Base-by-base conservation (phyloP, 2,888 invertebrate species). In the Lamproptera curius region DNA sequence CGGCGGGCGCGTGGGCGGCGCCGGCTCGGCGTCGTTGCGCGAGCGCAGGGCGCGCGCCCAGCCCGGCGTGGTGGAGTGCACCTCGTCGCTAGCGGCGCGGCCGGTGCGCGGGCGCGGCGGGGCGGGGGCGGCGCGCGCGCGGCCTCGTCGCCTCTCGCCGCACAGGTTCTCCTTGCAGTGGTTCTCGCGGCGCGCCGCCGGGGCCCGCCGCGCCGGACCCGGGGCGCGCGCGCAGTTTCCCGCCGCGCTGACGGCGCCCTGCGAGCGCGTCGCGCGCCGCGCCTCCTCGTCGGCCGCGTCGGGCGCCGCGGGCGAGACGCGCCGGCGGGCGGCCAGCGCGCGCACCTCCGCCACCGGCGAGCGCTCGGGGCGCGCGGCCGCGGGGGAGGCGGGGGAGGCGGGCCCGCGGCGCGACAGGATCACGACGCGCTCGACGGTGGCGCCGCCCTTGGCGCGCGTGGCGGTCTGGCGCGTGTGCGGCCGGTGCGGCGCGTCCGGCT, bases 151-250 rank as follows among this genome's bases (percentile, higher is more conserved):
- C 64, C 67, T 64, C 61, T 65, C 73, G 69, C 62, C 73, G 68
- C 73, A 75, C 67, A 68, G 75, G 72, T 86, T 85, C 81, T 86
- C 86, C 76, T 85, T 76, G 64, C 67, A 72, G 49, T 62, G 63
- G 63, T 58, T 68, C 57, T 70, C 71, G 57, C 71, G 75, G 20
- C 20, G 20, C 73, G 76, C 76, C 76, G 69, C 77, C 75, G 70
- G 75, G 69, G 67, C 65, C 70, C 77, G 73, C 67, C 75, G 77
- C 74, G 65, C 71, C 66, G 75, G 69, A 58, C 74, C 79, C 74
- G 79, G 76, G 78, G 76, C 79, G 80, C 80, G 81, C 74, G 65
- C 62, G 54, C 72, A 71, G 76, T 78, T 80, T 81, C 82, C 79
- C 79, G 66, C 20, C 20, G 20, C 20, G 20, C 20, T 20, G 4